Base-by-base conservation (phyloP, 1,140 invertebrate genomes). In the Euura saliciscinereae region DNA sequence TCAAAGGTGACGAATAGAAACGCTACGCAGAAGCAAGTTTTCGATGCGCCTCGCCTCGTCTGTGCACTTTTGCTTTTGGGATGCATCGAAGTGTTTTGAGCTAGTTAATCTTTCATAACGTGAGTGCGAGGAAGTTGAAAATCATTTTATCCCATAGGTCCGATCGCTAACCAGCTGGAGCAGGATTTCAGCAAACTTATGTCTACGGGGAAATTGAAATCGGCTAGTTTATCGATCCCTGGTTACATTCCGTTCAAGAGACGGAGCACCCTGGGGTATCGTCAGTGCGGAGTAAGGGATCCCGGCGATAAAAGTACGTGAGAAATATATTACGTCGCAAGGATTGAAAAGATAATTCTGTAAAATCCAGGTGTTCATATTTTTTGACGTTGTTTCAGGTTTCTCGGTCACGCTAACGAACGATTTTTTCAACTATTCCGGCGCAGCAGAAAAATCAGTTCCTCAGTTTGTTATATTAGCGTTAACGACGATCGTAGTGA, bases 101-200 rank as follows among this genome's bases (percentile, higher is more conserved):
- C 28, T 28, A 28, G 28, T 28, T 28, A 28, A 28, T 28, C 28
- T 28, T 28, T 28, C 28, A 28, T 28, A 28, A 28, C 1, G 28
- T 28, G 1, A 28, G 28, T 28, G 28, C 1, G 28, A 28, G 28
- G 28, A 28, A 1, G 28, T 28, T 28, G 28, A 28, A 28, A 6
- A 71, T 44, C 13, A 42, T 44, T 13, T 65, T 64, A 43, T 44
- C 68, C 77, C 70, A 72, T 71, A 89, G 92, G 95, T 6, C 94
- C 94, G 2, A 89, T 92, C 67, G 94, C 94, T 1, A 91, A 90
- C 82, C 88, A 90, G 76, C 86, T 96, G 44, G 95, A 97, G 82
- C 88, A 93, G 84, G 94, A 95, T 81, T 94, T 95, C 81, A 93
- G 90, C 66, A 89, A 91, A 74, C 84, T 97, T 44, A 86, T 97